Percentiles rank a stretch among this genome's conserved stretches.
Conservation (phyloP, 2,888 invertebrate species). For the Rhingia campestris region DNA sequence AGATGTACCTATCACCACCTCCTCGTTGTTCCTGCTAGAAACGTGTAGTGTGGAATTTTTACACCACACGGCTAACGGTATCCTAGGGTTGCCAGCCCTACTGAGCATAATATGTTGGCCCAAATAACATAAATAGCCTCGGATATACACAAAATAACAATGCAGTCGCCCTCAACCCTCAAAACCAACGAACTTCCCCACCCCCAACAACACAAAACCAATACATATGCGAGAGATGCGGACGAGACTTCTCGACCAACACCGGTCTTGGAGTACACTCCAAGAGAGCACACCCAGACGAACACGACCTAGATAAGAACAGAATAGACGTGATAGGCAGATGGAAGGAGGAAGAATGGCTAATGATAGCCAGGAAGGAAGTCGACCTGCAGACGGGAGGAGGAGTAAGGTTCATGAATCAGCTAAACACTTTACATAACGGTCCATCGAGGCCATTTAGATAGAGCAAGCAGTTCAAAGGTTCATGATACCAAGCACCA, state of each 20-base stretch:
- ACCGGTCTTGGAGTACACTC: not conserved
- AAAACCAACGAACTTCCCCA: not conserved
- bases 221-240: not conserved
- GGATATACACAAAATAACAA: no score
- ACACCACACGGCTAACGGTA: not conserved
- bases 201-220: not conserved
- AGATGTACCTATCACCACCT: not conserved
- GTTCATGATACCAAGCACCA: not conserved
- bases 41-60: not conserved
- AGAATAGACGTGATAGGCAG: not conserved
- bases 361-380: not conserved
- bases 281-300: not conserved
- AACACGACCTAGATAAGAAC: not conserved
- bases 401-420: not conserved
- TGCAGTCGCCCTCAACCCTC: not conserved
- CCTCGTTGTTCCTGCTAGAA: conserved; percentile 2
- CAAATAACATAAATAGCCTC: not conserved
- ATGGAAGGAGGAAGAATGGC: not conserved
- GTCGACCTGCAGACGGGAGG: no score
- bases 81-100: not conserved
- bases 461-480: not conserved
- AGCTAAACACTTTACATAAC: not conserved
- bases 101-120: not conserved
- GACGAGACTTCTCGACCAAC: not conserved
- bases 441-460: not conserved